phyloP scores from a whole-genome alignment of 1,140 invertebrate species.

The Plectus sambesii region DNA sequence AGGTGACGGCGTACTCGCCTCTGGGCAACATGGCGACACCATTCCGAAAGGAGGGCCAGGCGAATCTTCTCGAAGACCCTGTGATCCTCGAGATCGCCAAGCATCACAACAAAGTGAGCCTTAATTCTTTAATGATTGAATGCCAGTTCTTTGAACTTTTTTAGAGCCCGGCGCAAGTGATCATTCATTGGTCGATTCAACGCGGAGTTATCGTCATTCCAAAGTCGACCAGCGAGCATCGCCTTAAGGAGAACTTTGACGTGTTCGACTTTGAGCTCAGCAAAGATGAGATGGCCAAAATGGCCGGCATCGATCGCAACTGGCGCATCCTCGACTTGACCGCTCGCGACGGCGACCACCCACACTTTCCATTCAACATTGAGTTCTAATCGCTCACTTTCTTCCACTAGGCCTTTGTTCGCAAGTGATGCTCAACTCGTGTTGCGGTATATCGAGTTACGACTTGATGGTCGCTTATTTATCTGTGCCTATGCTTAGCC shows the following conservation, averaged over 20 bases:
- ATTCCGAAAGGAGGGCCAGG: slow-evolving; percentile 28
- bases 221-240: slow-evolving; percentile 59
- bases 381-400: too few relatives aligned
- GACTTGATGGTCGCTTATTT: too few relatives aligned
- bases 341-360: slow-evolving; percentile 22
- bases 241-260: slow-evolving; percentile 62
- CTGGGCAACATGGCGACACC: slow-evolving; percentile 57
- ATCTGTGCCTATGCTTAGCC: too few relatives aligned
- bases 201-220: slow-evolving; percentile 64
- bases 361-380: slow-evolving; percentile 28
- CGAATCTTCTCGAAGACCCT: slow-evolving; percentile 20
- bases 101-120: slow-evolving; percentile 16
- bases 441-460: too few relatives aligned
- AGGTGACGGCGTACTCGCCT: slow-evolving; percentile 66
- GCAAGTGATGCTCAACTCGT: too few relatives aligned
- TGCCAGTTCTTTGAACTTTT: too few relatives aligned
- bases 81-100: slow-evolving; percentile 18
- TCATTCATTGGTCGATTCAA: slow-evolving; percentile 60
- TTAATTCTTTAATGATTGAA: neutral
- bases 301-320: slow-evolving; percentile 47
- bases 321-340: slow-evolving; percentile 22
- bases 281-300: slow-evolving; percentile 54
- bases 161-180: slow-evolving; percentile 61
- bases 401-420: too few relatives aligned
- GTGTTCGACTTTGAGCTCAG: slow-evolving; percentile 61